Evolutionary conservation across 2,888 invertebrate genomes (phyloP), one percentile per base, ranked within the genome.

Genomic region (Fissipunctia ypsillon): DNA sequence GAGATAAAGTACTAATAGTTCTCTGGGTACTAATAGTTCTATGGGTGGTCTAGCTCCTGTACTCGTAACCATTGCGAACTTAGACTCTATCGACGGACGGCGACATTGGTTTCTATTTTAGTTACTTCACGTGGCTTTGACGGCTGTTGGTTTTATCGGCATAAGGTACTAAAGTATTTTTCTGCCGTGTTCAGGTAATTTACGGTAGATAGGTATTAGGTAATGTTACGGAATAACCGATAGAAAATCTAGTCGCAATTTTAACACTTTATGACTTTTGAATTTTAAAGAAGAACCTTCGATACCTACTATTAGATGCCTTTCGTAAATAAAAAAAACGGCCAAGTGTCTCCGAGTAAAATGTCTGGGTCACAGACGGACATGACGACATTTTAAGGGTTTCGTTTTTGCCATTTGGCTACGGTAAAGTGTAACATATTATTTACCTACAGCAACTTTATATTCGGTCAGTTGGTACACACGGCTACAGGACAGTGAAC

Each of bases 41-140:
- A n/a, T n/a, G n/a, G n/a, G n/a, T n/a, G n/a, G n/a, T n/a, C n/a
- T n/a, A n/a, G n/a, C n/a, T n/a, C n/a, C n/a, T 41, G 19, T 35
- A 50, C n/a, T 61, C 64, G n/a, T 50, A 59, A 31, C 69, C 14
- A 35, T 52, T 69, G n/a, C 68, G n/a, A 25, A 12, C 25, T 41
- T 16, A 31, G 45, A 56, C 10, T 45, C 52, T 54, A n/a, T 10
- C 28, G 25, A 74, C 14, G 41, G 38, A 22, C 43, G 31, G 25
- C 31, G 66, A 52, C 54, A 41, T 48, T 63, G 63, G 45, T 52
- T 72, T 79, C 72, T 76, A 79, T 76, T 76, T 79, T 64, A 52
- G 57, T 72, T 45, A 57, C 57, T 59, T 72, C 80, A 79, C 76
- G 80, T 76, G 76, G 76, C 76, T 64, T 64, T 31, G 56, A 79